phyloP scores from a whole-genome alignment of 1,140 invertebrate genomes.

The Protaetia brevitarsis region DNA sequence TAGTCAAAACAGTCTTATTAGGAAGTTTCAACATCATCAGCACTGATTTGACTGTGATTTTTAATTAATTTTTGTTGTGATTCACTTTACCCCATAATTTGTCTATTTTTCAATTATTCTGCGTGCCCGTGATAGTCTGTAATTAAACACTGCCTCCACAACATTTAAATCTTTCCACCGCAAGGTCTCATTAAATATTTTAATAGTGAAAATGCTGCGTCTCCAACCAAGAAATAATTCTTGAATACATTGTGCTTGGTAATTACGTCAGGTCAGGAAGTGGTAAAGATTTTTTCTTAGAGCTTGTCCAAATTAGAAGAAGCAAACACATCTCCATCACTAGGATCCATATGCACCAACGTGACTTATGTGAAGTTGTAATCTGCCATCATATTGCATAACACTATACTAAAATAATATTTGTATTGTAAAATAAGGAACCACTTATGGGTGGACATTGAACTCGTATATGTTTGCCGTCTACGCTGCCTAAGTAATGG shows the following conservation, averaged over 20 bases:
- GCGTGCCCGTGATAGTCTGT: conserved; percentile 45
- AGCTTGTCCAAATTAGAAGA: background rate
- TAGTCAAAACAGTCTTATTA: no score
- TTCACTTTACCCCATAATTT: no score
- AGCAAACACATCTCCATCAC: background rate
- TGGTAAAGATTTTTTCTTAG: background rate
- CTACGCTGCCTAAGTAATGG: background rate
- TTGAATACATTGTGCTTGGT: background rate
- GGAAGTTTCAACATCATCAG: no score
- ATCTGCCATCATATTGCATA: background rate
- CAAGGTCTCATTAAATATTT: no score
- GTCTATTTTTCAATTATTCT: conserved; percentile 46
- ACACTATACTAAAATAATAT: background rate
- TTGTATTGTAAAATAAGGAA: background rate
- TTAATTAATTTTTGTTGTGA: no score
- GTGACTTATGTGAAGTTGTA: conserved; percentile 1
- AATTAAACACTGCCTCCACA: conserved; percentile 51
- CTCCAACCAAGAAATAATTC: conserved; percentile 40
- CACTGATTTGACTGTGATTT: no score
- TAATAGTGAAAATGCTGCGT: no score
- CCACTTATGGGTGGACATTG: background rate
- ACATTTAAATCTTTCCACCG: conserved; percentile 38
- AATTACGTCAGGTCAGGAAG: background rate
- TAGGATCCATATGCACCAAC: conserved; percentile 2
- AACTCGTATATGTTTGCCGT: conserved; percentile 9